These are phyloP conservation scores for Varecia variegata DNA, from an alignment of 2,797 vertebrate genomes.

Conservation along the genomic window DNA sequence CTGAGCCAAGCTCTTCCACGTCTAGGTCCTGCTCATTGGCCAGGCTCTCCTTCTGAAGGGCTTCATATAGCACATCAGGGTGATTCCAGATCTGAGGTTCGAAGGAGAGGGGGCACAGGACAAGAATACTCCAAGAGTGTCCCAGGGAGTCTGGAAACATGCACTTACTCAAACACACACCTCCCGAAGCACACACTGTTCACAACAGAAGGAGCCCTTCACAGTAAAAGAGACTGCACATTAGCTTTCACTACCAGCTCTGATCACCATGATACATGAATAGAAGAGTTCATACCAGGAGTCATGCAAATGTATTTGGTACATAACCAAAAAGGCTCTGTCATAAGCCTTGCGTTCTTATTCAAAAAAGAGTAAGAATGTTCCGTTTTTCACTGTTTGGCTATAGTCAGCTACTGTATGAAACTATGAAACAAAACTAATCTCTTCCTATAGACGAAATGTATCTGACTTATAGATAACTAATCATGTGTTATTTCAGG, in stretches of 20 bases:
- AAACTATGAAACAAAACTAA: slow-evolving; percentile 14
- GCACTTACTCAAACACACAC: background rate
- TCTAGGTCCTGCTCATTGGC: slow-evolving; percentile 97
- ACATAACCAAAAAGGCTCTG: background rate
- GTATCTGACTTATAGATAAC: background rate
- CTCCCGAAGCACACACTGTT: background rate
- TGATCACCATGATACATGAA: background rate
- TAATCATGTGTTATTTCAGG: background rate
- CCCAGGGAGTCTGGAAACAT: background rate
- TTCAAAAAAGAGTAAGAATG: background rate
- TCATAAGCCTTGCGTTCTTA: background rate
- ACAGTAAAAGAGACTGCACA: background rate
- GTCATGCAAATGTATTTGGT: background rate
- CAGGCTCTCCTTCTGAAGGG: slow-evolving; percentile 96
- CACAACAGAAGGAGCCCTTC: background rate
- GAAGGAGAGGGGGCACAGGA: background rate
- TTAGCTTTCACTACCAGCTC: background rate
- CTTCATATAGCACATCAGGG: slow-evolving; percentile 97
- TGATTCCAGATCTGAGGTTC: slow-evolving; percentile 97
- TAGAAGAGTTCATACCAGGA: background rate
- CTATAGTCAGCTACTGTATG: background rate
- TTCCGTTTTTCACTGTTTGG: background rate
- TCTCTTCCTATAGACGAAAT: background rate
- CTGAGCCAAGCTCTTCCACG: slow-evolving; percentile 93
- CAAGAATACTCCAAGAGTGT: background rate